phyloP scores from a whole-genome alignment of 2,888 invertebrate genomes.

The Anoncus sp. region DNA sequence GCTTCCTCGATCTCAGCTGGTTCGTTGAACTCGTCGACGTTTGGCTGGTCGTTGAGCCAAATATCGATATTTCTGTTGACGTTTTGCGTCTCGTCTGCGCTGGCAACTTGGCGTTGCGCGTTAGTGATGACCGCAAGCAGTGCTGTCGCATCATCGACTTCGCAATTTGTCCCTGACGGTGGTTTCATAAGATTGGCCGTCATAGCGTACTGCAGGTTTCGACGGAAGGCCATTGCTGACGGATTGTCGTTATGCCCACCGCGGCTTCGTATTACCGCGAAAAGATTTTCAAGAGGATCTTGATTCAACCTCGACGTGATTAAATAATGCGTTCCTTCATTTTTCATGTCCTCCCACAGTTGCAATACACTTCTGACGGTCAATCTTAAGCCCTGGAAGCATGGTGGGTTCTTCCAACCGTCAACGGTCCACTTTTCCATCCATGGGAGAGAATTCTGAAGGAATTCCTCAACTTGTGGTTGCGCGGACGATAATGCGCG shows the following conservation, averaged over 20 bases:
- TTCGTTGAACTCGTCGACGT: slow-evolving; percentile 13
- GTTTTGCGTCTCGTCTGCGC: neutral
- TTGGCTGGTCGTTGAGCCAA: neutral
- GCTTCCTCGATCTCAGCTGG: neutral
- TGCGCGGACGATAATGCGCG: slow-evolving; percentile 50
- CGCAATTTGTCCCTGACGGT: slow-evolving; percentile 38
- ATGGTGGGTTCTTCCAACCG: slow-evolving; percentile 58
- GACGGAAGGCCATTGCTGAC: slow-evolving; percentile 19
- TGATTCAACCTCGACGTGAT: slow-evolving; percentile 65
- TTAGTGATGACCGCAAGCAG: neutral
- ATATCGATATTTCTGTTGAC: neutral
- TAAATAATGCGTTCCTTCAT: slow-evolving; percentile 57
- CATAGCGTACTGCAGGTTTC: slow-evolving; percentile 42
- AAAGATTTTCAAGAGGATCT: slow-evolving; percentile 69
- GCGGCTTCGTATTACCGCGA: slow-evolving; percentile 64
- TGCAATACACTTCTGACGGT: slow-evolving; percentile 64
- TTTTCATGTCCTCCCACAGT: slow-evolving; percentile 64
- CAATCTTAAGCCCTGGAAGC: slow-evolving; percentile 65
- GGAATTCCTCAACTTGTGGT: slow-evolving; percentile 59
- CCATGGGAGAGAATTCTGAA: slow-evolving; percentile 50
- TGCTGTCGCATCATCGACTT: slow-evolving; percentile 26
- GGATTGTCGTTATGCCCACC: slow-evolving; percentile 63
- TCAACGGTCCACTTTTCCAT: slow-evolving; percentile 54
- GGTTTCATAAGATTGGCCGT: slow-evolving; percentile 46
- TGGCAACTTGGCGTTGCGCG: neutral